Evolutionary conservation across 2,888 invertebrate species (phyloP), one percentile per base, ranked within the genome.

Genomic region (Thecocarcelia acutangulata): DNA sequence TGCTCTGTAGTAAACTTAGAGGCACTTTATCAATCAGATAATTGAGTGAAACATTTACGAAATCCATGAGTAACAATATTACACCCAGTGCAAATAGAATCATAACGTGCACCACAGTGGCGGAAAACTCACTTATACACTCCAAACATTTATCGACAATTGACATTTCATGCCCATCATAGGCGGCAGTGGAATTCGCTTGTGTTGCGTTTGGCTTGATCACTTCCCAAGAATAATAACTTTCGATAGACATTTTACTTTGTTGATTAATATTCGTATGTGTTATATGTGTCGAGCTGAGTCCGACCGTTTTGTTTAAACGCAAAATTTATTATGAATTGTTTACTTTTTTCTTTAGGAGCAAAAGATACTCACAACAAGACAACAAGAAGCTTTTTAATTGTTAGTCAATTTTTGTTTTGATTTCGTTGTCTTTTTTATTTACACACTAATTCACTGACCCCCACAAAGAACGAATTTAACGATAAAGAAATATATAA

Each of bases 1-100:
- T 50, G 2, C 79, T 56, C 2, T 56, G 82, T 13, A 85, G 64
- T 9, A 86, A 24, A 1, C 48, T 48, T 17, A 83, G 46, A 1
- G 86, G 85, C 48, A 86, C 80, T 1, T 56, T 59, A n/a, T 21
- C 24, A 46, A 70, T 24, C 3, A 86, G 37, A 28, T 68, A 52
- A 54, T 84, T 83, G 11, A 85, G 40, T 6, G 54, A 21, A 0
- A 66, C 72, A 56, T 83, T 84, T 13, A 82, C 40, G 9, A 85
- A 37, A 11, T 83, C 83, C 58, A 84, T 24, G 13, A 84, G 56
- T 1, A 85, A 15, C 72, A 86, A 58, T 6, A 83, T 37, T 2
- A 84, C 15, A 0, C 77, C 46, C 21, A 84, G 6, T 2, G 70
- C 12, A 28, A 76, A 21, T n/a, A 74, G 13, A 17, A 75, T 1